A percentile compares a stretch with the other conserved stretches of the same genome.
These are phyloP conservation scores for Sebastes goodei DNA, from an alignment of 2,797 vertebrate species.

Conservation along the genomic window DNA sequence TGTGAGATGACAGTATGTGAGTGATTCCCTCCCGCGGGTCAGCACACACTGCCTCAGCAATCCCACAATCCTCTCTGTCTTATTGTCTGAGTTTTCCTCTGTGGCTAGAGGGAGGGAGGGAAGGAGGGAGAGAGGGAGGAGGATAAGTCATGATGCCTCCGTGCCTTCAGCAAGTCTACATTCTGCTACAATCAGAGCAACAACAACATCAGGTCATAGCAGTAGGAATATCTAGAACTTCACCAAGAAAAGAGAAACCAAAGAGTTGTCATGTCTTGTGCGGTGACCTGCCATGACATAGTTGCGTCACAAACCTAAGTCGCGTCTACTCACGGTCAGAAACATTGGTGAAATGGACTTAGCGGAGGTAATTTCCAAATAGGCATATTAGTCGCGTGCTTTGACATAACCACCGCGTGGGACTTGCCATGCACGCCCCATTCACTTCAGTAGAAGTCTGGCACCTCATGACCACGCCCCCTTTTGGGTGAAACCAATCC, in stretches of 20 bases:
- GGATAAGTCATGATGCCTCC: not conserved
- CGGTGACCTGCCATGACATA: not conserved
- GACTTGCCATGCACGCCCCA: not conserved
- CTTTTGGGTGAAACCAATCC: no score
- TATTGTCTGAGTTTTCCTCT: not conserved
- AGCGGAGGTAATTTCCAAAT: no score
- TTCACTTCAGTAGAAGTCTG: no score
- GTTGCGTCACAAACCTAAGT: no score
- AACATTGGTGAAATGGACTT: no score
- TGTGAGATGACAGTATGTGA: not conserved
- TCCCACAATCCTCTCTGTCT: constrained; percentile 13
- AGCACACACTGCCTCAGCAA: constrained; percentile 2
- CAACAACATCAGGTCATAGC: not conserved
- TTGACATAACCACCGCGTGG: no score
- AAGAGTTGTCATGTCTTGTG: not conserved
- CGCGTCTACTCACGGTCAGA: no score
- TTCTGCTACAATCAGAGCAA: not conserved
- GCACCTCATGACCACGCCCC: no score
- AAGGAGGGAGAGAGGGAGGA: not conserved
- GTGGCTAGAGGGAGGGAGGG: not conserved
- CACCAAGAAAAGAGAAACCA: not conserved
- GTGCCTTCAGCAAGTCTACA: not conserved
- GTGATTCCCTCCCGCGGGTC: not conserved
- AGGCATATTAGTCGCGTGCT: no score
- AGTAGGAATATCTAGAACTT: not conserved